Percentiles rank a stretch among this genome's conserved stretches.
phyloP scores from a whole-genome alignment of 2,113 vertebrate species.

The Entomyzon cyanotis region DNA sequence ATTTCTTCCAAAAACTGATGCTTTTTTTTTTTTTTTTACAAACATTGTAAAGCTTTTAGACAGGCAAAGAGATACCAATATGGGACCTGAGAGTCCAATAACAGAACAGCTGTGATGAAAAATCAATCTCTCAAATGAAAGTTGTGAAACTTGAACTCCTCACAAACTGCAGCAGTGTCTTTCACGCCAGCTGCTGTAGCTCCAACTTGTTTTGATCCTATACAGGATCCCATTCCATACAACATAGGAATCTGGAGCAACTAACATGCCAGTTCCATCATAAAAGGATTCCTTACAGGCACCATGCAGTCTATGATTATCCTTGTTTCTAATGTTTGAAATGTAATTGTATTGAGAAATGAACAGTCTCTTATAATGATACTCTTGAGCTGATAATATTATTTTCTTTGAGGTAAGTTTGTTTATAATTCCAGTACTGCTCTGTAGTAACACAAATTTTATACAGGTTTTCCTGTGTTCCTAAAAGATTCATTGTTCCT shows the following conservation, averaged over 20 bases:
- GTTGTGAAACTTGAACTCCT: background rate
- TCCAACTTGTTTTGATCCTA: background rate
- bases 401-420: background rate
- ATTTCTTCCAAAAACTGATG: background rate
- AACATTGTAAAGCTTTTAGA: background rate
- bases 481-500: background rate
- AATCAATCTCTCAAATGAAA: background rate
- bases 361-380: background rate
- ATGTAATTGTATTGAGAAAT: background rate
- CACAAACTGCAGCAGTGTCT: background rate
- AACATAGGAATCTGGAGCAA: background rate
- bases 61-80: background rate
- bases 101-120: background rate
- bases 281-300: background rate
- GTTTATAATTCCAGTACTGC: background rate
- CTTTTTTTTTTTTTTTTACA: fast-evolving
- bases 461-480: background rate
- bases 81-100: background rate
- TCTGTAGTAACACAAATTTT: background rate
- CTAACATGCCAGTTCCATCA: background rate
- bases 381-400: background rate
- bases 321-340: background rate
- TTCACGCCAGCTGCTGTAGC: background rate
- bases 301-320: background rate
- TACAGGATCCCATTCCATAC: background rate